Evolutionary conservation across 2,797 vertebrate species (phyloP).

Genomic region (Tapirus indicus): DNA sequence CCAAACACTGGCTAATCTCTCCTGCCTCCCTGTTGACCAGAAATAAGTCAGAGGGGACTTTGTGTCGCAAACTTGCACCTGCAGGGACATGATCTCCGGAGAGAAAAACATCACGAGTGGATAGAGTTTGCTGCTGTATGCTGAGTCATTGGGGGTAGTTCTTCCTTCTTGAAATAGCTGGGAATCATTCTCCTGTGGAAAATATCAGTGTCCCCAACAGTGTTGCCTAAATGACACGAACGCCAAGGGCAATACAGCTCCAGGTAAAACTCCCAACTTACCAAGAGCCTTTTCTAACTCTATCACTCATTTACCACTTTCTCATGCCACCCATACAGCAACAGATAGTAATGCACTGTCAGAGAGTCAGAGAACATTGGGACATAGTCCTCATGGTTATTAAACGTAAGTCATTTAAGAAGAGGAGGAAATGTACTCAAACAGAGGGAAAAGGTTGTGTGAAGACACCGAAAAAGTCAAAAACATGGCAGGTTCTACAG

Average conservation of each 20-base stretch:
- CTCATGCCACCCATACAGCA: not conserved
- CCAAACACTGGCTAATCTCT: constrained; percentile 27
- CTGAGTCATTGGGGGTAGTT: constrained; percentile 70
- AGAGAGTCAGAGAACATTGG: not conserved
- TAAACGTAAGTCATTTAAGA: not conserved
- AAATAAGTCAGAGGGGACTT: constrained; percentile 64
- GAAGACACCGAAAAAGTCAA: not conserved
- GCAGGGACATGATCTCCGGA: not conserved
- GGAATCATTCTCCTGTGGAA: not conserved
- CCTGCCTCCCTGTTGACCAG: constrained; percentile 51
- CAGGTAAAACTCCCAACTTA: not conserved
- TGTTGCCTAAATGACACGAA: not conserved
- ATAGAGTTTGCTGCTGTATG: constrained; percentile 51
- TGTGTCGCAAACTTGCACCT: constrained; percentile 29
- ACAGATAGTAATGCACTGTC: not conserved
- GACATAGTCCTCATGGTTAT: not conserved
- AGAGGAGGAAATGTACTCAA: not conserved
- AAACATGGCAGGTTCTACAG: not conserved
- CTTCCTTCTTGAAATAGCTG: constrained; percentile 65
- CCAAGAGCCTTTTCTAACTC: not conserved
- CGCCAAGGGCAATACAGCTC: not conserved
- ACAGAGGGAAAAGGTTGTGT: not conserved
- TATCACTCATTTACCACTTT: not conserved
- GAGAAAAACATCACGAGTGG: constrained; percentile 9
- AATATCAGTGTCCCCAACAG: not conserved